These are phyloP conservation scores for Steatornis caripensis DNA, from an alignment of 2,113 vertebrate genomes.

Conservation along the genomic window DNA sequence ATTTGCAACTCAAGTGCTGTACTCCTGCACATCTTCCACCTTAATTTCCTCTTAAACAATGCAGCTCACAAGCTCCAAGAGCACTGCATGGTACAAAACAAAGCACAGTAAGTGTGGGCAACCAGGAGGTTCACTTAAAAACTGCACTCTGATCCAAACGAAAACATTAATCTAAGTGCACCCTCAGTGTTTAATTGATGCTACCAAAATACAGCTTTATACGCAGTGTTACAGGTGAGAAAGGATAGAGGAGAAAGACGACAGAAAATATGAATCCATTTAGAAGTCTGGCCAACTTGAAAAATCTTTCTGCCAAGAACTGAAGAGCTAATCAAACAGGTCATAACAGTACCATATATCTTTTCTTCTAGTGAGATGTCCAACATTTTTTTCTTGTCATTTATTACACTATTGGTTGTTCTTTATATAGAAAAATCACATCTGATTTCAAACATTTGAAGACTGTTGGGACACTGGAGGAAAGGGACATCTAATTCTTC, in stretches of 20 bases:
- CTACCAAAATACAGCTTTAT: neutral
- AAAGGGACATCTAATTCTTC: neutral
- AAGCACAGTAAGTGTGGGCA: neutral
- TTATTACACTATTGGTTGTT: neutral
- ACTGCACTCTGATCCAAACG: neutral
- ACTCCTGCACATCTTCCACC: neutral
- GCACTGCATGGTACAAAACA: neutral
- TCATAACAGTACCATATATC: neutral
- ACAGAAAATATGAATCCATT: neutral
- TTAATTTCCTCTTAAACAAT: neutral
- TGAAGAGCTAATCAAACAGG: neutral
- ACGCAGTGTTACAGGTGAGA: neutral
- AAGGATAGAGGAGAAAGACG: neutral
- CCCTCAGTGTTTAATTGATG: neutral
- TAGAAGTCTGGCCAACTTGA: neutral
- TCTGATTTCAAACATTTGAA: neutral
- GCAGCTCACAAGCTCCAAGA: neutral
- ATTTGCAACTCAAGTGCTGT: neutral
- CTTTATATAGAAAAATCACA: neutral
- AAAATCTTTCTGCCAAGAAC: conserved; percentile 3
- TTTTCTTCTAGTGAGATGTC: neutral
- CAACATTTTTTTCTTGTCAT: neutral
- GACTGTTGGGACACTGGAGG: neutral
- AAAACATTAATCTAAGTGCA: neutral
- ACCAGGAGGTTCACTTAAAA: neutral